Base-by-base conservation (phyloP, 2,797 vertebrate species). In the Chelmon rostratus region DNA sequence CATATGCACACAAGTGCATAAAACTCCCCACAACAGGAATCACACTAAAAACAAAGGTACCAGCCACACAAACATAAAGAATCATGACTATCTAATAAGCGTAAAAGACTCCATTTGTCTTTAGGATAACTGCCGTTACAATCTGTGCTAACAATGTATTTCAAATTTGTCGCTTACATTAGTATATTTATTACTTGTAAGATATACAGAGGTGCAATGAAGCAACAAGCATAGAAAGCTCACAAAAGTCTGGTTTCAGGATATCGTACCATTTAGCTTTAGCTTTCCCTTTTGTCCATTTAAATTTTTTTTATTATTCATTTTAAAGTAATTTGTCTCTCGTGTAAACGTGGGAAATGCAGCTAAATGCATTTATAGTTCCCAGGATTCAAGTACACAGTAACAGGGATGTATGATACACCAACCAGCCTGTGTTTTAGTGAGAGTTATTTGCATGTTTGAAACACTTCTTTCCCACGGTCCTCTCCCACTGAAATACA, bases 1-100 rank as follows among this genome's bases (percentile, higher is more conserved):
- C 64, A 63, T 66, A 73, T 67, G 46, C 79, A 54, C 59, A 83
- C 7, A 40, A 57, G 56, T 58, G 42, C 49, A 56, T 59, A 50
- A 67, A 72, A 57, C 31, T 53, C 78, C 23, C 15, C 21, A 58
- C 58, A 42, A 63, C 42, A 31, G 25, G 9, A n/a, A n/a, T n/a
- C n/a, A n/a, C n/a, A n/a, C n/a, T 53, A 50, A 76, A 63, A 77
- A 76, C 1, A 72, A 54, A 76, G 49, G 53, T 40, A 61, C 16
- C n/a, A 70, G 28, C 7, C 13, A 52, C 57, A 68, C 54, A 76
- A 61, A 79, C 35, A 13, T 25, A 2, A 25, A 37, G 54, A 65
- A 49, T 11, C 31, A 25, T 18, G 63, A 71, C 21, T 31, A 6
- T 33, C 16, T 73, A 25, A 64, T 42, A 38, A 16, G 23, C 3